phyloP scores from a whole-genome alignment of 1,140 invertebrate genomes.

The Leptinotarsa lineolata region DNA sequence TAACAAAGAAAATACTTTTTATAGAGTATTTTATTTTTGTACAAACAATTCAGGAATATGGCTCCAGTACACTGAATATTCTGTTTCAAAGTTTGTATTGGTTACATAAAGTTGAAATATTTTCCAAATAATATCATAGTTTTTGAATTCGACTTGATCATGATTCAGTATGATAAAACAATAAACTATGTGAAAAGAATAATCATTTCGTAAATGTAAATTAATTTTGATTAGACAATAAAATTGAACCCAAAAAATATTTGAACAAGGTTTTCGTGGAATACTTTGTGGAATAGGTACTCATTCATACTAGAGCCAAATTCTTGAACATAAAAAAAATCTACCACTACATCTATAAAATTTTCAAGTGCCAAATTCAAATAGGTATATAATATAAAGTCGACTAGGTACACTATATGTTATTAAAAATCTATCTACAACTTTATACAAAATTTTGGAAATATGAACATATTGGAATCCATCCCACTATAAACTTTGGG shows the following conservation, averaged over 20 bases:
- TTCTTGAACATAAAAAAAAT: constrained; percentile 31
- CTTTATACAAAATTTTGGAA: constrained; percentile 51
- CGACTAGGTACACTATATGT: constrained; percentile 51
- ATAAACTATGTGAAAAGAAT: no score
- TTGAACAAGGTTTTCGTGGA: no score
- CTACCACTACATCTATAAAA: constrained; percentile 44
- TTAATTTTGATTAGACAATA: no score
- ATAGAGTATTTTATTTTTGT: constrained; percentile 21
- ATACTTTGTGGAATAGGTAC: background rate
- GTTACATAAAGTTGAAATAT: no score
- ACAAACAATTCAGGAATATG: constrained; percentile 3
- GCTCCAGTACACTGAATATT: background rate
- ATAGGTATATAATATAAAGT: constrained; percentile 50
- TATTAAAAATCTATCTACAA: constrained; percentile 56
- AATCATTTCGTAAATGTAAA: no score
- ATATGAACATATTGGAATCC: constrained; percentile 45
- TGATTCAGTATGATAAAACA: no score
- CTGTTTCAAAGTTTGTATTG: no score
- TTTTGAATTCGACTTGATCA: no score
- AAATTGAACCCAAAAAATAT: no score
- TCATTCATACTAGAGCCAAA: background rate
- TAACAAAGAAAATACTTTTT: constrained; percentile 10
- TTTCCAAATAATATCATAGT: no score
- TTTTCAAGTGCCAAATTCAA: constrained; percentile 45
- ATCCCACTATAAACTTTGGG: constrained; percentile 23